These are phyloP conservation scores for Phyllotreta cruciferae DNA, from an alignment of 2,888 invertebrate species.

Conservation along the genomic window DNA sequence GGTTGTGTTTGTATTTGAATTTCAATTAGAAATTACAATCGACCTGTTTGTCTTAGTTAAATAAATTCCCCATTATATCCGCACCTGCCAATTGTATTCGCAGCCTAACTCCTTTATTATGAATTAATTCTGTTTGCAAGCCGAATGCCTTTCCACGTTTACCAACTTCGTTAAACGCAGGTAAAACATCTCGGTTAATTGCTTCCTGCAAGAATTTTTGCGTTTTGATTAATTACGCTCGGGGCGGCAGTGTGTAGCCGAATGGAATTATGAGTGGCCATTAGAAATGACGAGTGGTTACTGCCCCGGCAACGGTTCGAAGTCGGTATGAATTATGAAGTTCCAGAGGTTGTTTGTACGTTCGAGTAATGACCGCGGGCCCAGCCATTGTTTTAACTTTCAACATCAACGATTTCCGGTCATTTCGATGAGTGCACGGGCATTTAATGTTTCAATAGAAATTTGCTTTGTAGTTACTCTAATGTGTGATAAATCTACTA, in stretches of 20 bases:
- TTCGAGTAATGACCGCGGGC: slow-evolving; percentile 20
- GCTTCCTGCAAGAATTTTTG: slow-evolving; percentile 39
- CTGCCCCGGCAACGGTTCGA: slow-evolving; percentile 18
- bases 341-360: slow-evolving; percentile 21
- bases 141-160: slow-evolving; percentile 47
- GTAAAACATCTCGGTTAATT: slow-evolving; percentile 47
- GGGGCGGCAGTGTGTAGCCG: slow-evolving; percentile 32
- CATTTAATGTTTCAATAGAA: too few species aligned
- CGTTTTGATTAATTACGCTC: slow-evolving; percentile 38
- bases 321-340: slow-evolving; percentile 32
- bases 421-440: slow-evolving; percentile 1
- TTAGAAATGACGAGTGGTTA: slow-evolving; percentile 34
- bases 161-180: slow-evolving; percentile 46
- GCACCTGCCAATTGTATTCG: too few species aligned
- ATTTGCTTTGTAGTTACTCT: too few species aligned
- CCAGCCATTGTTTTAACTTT: slow-evolving; percentile 23
- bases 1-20: too few species aligned
- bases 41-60: too few species aligned
- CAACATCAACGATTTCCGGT: slow-evolving; percentile 12
- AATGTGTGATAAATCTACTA: too few species aligned
- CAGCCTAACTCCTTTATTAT: slow-evolving; percentile 41
- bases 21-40: too few species aligned
- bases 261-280: slow-evolving; percentile 36
- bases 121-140: slow-evolving; percentile 52
- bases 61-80: too few species aligned